A percentile compares a stretch with the other conserved stretches of the same genome.
phyloP scores from a whole-genome alignment of 53 echinoderm and acorn worm species.

The Apostichopus leukothele region DNA sequence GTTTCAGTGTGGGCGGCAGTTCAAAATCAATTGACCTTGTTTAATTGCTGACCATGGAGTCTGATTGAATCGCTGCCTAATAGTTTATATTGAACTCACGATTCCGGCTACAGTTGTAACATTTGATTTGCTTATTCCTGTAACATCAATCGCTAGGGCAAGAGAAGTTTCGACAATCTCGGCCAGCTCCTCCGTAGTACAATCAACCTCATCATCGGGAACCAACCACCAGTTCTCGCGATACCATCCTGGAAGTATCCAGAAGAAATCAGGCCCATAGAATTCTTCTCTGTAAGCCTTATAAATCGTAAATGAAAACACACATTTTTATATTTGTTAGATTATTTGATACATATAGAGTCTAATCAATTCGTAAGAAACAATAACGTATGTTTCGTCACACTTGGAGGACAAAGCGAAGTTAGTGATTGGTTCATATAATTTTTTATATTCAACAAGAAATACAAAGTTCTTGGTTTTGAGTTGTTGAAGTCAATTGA shows the following conservation, averaged over 20 bases:
- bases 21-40: too few relatives aligned
- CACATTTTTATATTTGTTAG: too few relatives aligned
- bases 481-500: neutral
- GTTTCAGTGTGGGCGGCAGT: too few relatives aligned
- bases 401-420: too few relatives aligned
- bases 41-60: neutral
- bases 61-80: neutral
- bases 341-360: too few relatives aligned
- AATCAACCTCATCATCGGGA: neutral
- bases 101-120: neutral
- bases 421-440: too few relatives aligned
- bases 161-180: conserved; percentile 26
- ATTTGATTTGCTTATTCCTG: neutral
- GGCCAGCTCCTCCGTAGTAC: conserved; percentile 11
- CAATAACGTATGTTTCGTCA: too few relatives aligned
- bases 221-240: conserved; percentile 20
- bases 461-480: too few relatives aligned
- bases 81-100: neutral
- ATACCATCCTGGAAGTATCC: neutral
- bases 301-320: too few relatives aligned
- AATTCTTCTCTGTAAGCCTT: neutral
- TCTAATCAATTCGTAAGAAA: too few relatives aligned
- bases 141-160: neutral
- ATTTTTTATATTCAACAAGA: too few relatives aligned
- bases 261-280: conserved; percentile 4